phyloP scores from a whole-genome alignment of 2,888 invertebrate species.

The Cantharis lateralis region DNA sequence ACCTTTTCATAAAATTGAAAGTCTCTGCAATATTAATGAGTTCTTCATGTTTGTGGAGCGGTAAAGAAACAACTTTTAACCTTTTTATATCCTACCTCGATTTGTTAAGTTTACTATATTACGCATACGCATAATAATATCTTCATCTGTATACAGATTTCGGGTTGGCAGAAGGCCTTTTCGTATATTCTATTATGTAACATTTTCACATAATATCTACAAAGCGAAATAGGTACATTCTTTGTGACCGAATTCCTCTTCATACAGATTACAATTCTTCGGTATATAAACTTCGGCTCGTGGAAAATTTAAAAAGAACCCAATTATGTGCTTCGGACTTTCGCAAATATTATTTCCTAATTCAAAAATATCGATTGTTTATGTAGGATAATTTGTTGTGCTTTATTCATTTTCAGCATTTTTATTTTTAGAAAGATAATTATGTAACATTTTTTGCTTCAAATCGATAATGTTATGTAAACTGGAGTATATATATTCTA shows the following conservation, averaged over 20 bases:
- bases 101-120: not conserved
- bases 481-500: not conserved
- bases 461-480: not conserved
- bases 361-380: not conserved
- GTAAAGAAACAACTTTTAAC: not conserved
- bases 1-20: not conserved
- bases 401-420: not conserved
- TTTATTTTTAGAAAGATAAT: not conserved
- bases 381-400: not conserved
- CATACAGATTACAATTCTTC: not conserved
- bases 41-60: not conserved
- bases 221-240: constrained; percentile 14
- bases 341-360: not conserved
- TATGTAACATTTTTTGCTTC: not conserved
- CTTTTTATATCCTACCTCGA: not conserved
- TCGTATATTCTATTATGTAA: not conserved
- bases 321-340: not conserved
- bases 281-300: constrained; percentile 11
- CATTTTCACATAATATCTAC: constrained; percentile 5
- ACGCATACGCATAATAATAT: not conserved
- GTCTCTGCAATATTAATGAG: not conserved
- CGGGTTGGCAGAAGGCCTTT: not conserved
- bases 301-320: constrained; percentile 13
- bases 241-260: constrained; percentile 9
- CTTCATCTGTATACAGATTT: not conserved